These are phyloP conservation scores for Polypedilum pembai DNA, from an alignment of 1,140 invertebrate species.

Conservation along the genomic window DNA sequence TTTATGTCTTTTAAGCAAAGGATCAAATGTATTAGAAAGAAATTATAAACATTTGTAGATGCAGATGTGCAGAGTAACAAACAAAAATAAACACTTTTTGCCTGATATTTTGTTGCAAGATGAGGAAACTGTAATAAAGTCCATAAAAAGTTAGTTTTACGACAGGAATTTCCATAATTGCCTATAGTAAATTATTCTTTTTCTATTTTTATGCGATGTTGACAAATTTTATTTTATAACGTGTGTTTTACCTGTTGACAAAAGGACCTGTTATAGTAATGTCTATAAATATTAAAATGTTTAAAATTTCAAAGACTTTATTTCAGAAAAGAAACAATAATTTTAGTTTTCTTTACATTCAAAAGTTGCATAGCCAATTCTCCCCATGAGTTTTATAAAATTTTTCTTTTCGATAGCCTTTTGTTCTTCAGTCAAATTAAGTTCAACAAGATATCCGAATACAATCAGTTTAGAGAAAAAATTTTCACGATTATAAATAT, in stretches of 20 bases:
- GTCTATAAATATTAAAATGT: not conserved
- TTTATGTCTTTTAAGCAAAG: not conserved
- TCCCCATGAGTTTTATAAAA: not conserved
- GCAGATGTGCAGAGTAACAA: not conserved
- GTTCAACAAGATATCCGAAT: not conserved
- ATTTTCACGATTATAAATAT: not conserved
- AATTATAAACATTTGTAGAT: not conserved
- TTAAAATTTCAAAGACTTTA: too few species aligned
- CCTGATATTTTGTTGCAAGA: not conserved
- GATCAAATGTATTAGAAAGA: not conserved
- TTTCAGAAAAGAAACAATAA: not conserved
- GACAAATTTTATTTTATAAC: not conserved
- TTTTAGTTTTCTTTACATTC: not conserved
- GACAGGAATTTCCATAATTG: constrained; percentile 23
- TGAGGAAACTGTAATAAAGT: constrained; percentile 1
- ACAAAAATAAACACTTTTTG: not conserved
- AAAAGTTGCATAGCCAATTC: not conserved
- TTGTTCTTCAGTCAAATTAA: not conserved
- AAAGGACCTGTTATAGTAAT: not conserved
- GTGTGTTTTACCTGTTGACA: not conserved
- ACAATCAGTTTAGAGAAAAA: not conserved
- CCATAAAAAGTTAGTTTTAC: not conserved
- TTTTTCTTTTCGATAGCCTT: not conserved
- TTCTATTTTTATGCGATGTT: not conserved
- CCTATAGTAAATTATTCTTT: not conserved